Conservation (phyloP, 2,113 vertebrate genomes). For the Dasyprocta punctata region DNA sequence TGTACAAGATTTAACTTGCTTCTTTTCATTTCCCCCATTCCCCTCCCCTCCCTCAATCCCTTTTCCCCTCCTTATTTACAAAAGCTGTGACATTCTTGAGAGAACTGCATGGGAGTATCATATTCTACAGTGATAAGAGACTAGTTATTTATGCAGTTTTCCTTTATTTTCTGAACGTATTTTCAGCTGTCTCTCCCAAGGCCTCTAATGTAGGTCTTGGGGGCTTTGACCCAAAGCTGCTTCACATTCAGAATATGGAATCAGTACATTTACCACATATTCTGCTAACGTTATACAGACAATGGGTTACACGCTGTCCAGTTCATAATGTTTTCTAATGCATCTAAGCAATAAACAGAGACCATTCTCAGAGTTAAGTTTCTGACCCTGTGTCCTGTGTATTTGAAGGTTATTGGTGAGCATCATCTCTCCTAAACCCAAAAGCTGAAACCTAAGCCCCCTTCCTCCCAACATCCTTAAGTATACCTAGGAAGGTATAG, state of each 20-base stretch:
- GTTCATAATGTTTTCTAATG: neutral
- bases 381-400: neutral
- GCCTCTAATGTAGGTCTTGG: neutral
- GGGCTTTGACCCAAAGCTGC: constrained; percentile 14
- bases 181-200: neutral
- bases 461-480: neutral
- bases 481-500: neutral
- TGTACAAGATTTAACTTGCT: neutral
- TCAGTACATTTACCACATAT: neutral
- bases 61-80: neutral
- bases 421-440: neutral
- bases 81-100: neutral
- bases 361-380: constrained; percentile 4
- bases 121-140: neutral
- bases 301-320: neutral
- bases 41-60: neutral
- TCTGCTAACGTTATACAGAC: neutral
- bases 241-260: neutral
- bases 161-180: constrained; percentile 24
- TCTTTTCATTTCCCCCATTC: neutral
- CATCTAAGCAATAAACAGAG: neutral
- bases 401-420: neutral
- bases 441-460: neutral
- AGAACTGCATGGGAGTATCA: neutral
- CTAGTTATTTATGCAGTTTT: neutral